Base-by-base conservation (phyloP, 2,888 invertebrate species). In the Rhorus exstirpatorius region DNA sequence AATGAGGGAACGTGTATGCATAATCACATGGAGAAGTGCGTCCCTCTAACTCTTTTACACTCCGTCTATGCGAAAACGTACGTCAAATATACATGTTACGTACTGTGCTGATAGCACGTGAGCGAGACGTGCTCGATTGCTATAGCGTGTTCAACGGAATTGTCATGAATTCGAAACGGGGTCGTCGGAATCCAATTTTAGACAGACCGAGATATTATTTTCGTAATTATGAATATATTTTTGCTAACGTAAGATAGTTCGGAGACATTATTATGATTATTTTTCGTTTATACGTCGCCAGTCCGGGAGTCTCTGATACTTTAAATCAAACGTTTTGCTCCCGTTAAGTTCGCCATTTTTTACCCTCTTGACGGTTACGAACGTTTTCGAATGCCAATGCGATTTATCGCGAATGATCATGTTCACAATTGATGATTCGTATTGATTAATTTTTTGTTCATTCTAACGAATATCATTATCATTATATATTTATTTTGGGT, bases 171-270 rank as follows among this genome's bases (percentile, higher is more conserved):
- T 60, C 77, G 46, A 71, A 81, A 63, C 58, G 68, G n/a, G 80
- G 70, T 77, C 80, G 61, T 31, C 17, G 12, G 12, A 74, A 70
- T 12, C 24, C 26, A 41, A 67, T 63, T 81, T 77, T 77, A 77
- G 77, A 44, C 10, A 21, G 26, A 8, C 26, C 55, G 46, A 65
- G 76, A 79, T 83, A 84, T 87, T 89, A 88, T 89, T 89, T 87
- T 84, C 80, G 85, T 87, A 84, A 84, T 82, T 86, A 86, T 84
- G 85, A n/a, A 88, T 85, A 86, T 85, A 81, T 84, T 80, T 53
- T 77, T 74, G 65, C 70, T 51, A 79, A 65, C 83, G 81, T 44
- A 51, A 77, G 75, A 80, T 70, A 71, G 3, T 17, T 24, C 10
- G 14, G 35, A 24, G 17, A 46, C 19, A 60, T 75, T 1, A 26